Evolutionary conservation across 2,888 invertebrate species (phyloP), one percentile per base, ranked within the genome.

Genomic region (Apodemia zela): DNA sequence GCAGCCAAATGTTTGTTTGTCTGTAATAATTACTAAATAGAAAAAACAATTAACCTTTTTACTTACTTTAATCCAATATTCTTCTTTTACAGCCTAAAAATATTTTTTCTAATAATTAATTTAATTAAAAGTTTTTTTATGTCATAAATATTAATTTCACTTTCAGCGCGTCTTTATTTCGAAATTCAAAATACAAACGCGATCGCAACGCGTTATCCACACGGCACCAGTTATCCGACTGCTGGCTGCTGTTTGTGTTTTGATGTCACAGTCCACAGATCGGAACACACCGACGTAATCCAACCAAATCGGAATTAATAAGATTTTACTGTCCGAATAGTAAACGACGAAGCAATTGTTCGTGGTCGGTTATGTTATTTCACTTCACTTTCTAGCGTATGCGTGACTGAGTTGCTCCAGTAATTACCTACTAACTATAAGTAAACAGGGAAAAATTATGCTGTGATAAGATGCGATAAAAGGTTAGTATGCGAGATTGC

Each of bases 241-340:
- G 78, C 80, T 72, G 71, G 73, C 73, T 76, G 73, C 72, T 74
- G 59, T 45, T 60, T 60, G 62, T 63, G 62, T 61, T 63, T 64
- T 65, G 76, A 73, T 76, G 79, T 77, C 77, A 78, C 77, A 57
- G 54, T n/a, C 54, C n/a, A 77, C 73, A 78, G 81, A 82, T 82
- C 76, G 82, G 78, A 83, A 81, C 81, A 82, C 79, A 83, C 87
- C 80, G 81, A 85, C 79, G 79, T 84, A 79, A 87, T 74, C 87
- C 88, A 79, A 83, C 87, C 77, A 71, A 85, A 80, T 85, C 78
- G 69, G 74, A 84, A 78, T 77, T 75, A 75, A 77, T 77, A 75
- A 76, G 75, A 77, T 80, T 76, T 76, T 73, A 76, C 70, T 67
- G 65, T 77, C 70, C 72, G 66, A 68, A 66, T 70, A 69, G 66